Conservation (phyloP, 2,113 vertebrate genomes). For the Menura novaehollandiae region DNA sequence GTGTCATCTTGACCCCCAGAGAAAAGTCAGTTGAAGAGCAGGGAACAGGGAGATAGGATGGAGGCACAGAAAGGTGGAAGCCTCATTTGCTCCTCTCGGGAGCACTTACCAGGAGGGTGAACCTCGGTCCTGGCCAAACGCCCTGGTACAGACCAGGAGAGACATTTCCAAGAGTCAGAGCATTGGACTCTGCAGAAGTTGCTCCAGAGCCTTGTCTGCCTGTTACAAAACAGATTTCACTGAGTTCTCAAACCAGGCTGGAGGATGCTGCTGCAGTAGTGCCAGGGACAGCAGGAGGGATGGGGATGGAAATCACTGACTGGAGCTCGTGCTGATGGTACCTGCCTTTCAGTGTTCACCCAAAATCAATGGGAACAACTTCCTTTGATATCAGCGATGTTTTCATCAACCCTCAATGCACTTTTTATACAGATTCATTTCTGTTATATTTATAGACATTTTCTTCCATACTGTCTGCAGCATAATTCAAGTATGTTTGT, state of each 20-base stretch:
- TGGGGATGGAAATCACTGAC: not conserved
- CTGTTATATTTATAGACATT: not conserved
- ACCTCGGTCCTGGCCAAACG: not conserved
- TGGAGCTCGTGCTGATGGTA: not conserved
- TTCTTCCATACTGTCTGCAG: not conserved
- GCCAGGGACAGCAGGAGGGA: not conserved
- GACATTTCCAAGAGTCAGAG: not conserved
- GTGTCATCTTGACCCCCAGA: not conserved
- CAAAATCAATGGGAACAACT: not conserved
- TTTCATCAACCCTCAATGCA: not conserved
- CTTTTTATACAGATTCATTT: not conserved
- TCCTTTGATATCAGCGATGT: not conserved
- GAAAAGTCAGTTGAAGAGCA: not conserved
- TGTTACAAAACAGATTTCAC: not conserved
- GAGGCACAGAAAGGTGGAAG: not conserved
- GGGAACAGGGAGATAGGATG: not conserved
- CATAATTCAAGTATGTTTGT: not conserved
- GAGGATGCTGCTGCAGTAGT: not conserved
- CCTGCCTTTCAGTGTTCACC: not conserved
- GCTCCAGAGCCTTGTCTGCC: not conserved
- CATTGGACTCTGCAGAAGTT: not conserved
- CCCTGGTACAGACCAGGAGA: accelerated
- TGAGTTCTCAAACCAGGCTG: not conserved
- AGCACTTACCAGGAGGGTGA: not conserved
- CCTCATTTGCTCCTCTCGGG: not conserved